Base-by-base conservation (phyloP, 2,888 invertebrate genomes). In the Melanostoma scalare region DNA sequence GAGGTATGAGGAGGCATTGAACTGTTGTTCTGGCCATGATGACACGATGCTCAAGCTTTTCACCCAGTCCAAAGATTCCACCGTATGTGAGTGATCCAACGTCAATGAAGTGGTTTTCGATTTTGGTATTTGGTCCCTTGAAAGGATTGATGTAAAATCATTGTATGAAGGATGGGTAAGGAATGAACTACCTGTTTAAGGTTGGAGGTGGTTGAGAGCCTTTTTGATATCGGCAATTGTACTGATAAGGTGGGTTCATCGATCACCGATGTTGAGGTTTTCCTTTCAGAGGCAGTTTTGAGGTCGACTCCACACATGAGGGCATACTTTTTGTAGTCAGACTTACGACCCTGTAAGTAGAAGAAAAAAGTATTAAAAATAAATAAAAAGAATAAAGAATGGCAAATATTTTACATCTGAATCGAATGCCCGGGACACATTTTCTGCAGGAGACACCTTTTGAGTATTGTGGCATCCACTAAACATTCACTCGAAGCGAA, bases 1-100 rank as follows among this genome's bases (percentile, higher is more conserved):
- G 93, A 0, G 96, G 96, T 73, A 96, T 89, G 44, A 95, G 89
- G 87, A 96, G 92, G 86, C 95, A 95, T 86, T 93, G 93, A 4
- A 94, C 94, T 0, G 92, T 92, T 0, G 93, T 93, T 50, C 93
- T 88, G 0, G 96, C 94, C 63, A 95, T 92, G 35, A 96, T 93
- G 4, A 94, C 92, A 9, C 95, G 93, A 88, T 95, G 93, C 1
- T 93, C 91, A 92, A 94, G 93, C 76, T 93, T 92, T 89, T 96
- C 96, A 0, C 95, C 95, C 50, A 96, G 92, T 3, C 95, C 95
- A 86, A 96, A 96, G 85, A 91, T 89, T 0, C 89, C 88, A 8
- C 91, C 91, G 85, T 87, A 89, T 8, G 88, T 88, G 0, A 91
- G 61, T 0, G 88, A 88, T 3, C 91, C 91, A 33, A 90, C 90